Percentiles rank a stretch among this genome's conserved stretches.
Conservation (phyloP, 2,797 vertebrate genomes). For the Galaxias olidus region DNA sequence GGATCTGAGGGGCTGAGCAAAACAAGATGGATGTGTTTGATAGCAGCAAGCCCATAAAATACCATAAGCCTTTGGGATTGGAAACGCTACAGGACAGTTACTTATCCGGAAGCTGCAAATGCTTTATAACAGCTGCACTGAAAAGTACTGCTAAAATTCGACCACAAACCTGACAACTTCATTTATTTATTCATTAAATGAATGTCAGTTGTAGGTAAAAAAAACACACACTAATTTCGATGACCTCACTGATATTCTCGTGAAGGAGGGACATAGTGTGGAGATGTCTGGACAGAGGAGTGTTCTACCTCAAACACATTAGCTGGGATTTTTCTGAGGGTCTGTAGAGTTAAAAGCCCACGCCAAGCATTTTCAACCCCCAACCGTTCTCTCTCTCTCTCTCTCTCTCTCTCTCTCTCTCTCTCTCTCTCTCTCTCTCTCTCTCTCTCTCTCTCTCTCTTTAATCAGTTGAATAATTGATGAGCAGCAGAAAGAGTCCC, state of each 20-base stretch:
- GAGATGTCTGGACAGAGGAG: slow-evolving; percentile 11
- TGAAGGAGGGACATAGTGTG: slow-evolving; percentile 1
- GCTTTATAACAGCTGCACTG: too few species aligned
- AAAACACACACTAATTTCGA: too few species aligned
- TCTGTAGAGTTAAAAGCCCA: slow-evolving; percentile 33
- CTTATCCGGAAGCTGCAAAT: too few species aligned
- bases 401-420: too few species aligned
- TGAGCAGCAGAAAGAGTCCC: slow-evolving; percentile 35
- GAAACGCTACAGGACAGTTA: background rate
- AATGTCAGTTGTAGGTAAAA: too few species aligned
- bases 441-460: slow-evolving; percentile 17
- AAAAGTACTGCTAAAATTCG: too few species aligned
- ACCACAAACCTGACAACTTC: too few species aligned
- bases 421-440: slow-evolving; percentile 19
- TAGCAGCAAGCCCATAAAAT: background rate
- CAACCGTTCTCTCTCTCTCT: too few species aligned
- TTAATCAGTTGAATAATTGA: slow-evolving; percentile 63
- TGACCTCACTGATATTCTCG: too few species aligned
- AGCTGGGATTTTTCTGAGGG: slow-evolving; percentile 17
- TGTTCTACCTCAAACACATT: slow-evolving; percentile 17
- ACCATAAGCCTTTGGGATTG: background rate
- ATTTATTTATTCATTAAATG: too few species aligned
- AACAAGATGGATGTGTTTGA: slow-evolving; percentile 27
- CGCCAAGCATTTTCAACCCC: slow-evolving; percentile 32
- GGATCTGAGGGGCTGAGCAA: background rate